phyloP scores from a whole-genome alignment of 2,113 vertebrate species.

The Pseudois nayaur region DNA sequence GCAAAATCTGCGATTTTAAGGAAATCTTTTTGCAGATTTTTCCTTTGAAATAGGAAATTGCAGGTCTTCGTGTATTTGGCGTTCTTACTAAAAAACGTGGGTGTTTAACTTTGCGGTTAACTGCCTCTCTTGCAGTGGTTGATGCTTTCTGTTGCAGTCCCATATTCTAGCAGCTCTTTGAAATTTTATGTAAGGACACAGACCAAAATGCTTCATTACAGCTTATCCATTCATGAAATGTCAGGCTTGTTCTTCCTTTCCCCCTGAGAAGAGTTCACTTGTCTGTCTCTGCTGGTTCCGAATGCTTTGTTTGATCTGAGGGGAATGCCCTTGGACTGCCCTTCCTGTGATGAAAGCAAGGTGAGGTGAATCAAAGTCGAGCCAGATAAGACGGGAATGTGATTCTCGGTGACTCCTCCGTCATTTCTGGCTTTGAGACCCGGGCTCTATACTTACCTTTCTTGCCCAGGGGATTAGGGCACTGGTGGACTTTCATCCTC shows the following conservation, averaged over 20 bases:
- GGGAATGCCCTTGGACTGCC: slow-evolving; percentile 76
- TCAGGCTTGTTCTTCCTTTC: slow-evolving; percentile 56
- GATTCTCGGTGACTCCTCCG: slow-evolving; percentile 59
- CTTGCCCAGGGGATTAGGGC: slow-evolving; percentile 42
- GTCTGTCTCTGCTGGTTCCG: slow-evolving; percentile 78
- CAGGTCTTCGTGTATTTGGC: background rate
- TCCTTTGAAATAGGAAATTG: background rate
- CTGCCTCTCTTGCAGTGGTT: background rate
- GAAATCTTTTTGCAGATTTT: background rate
- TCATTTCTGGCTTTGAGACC: slow-evolving; percentile 67
- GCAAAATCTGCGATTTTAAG: slow-evolving; percentile 1
- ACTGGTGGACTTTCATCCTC: slow-evolving; percentile 35
- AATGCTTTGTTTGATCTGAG: slow-evolving; percentile 75
- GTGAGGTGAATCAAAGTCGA: slow-evolving; percentile 73
- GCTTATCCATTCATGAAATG: slow-evolving; percentile 67
- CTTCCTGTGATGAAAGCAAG: slow-evolving; percentile 80
- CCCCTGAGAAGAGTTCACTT: slow-evolving; percentile 70
- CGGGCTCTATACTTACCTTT: slow-evolving; percentile 34
- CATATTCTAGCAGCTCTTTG: background rate
- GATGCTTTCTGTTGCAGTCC: background rate
- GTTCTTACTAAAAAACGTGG: background rate
- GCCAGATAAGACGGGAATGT: slow-evolving; percentile 81
- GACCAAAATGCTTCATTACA: background rate
- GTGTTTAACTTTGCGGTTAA: background rate
- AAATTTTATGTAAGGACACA: background rate